These are phyloP conservation scores for Luffia ferchaultella DNA, from an alignment of 2,888 invertebrate species.

Conservation along the genomic window DNA sequence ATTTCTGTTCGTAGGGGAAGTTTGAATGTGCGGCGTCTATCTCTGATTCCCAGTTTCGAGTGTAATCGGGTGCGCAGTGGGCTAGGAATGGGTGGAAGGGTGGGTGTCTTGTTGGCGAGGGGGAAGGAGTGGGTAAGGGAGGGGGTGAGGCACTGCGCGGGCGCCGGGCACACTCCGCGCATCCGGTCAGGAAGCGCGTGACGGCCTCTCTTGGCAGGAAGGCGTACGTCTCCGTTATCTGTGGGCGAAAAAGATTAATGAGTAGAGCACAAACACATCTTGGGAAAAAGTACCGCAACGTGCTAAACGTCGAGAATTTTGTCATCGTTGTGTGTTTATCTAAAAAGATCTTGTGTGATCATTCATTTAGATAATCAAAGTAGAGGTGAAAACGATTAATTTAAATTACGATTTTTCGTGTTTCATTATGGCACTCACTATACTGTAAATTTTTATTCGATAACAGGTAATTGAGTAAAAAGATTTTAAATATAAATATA, in stretches of 20 bases:
- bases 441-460: no score
- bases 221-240: constrained; percentile 97
- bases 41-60: constrained; percentile 61
- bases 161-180: constrained; percentile 89
- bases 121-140: constrained; percentile 57
- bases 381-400: no score
- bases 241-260: constrained; percentile 41
- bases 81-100: constrained; percentile 50
- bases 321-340: no score
- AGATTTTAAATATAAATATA: no score
- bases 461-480: no score
- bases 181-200: constrained; percentile 93
- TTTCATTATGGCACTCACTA: no score
- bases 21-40: constrained; percentile 58
- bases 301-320: no score
- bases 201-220: constrained; percentile 96
- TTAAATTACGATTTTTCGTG: no score
- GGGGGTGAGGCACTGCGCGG: constrained; percentile 72
- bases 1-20: constrained; percentile 46
- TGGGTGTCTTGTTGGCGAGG: constrained; percentile 54
- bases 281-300: no score
- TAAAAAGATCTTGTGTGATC: no score
- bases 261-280: constrained; percentile 4
- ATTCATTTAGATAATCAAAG: no score
- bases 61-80: constrained; percentile 50